Evolutionary conservation across 2,113 vertebrate species (phyloP).

Genomic region (Cichladusa arquata): DNA sequence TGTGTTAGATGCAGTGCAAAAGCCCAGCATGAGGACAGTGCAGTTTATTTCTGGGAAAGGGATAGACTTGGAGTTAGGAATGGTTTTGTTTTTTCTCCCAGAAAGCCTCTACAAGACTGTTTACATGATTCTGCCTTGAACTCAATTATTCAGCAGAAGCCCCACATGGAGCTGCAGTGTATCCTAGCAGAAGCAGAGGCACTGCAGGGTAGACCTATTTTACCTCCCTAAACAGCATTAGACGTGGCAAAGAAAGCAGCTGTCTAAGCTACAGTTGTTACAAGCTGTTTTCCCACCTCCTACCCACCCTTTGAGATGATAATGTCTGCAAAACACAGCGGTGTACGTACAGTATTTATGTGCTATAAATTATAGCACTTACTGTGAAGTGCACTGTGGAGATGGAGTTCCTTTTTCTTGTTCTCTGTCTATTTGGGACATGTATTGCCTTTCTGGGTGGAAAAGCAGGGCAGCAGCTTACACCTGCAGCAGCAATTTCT

Average conservation of each 20-base stretch:
- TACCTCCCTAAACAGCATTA: conserved; percentile 33
- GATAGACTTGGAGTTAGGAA: neutral
- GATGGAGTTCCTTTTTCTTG: neutral
- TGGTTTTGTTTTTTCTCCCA: neutral
- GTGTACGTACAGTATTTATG: conserved; percentile 8
- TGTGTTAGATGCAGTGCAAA: neutral
- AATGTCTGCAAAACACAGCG: conserved; percentile 1
- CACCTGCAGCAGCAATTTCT: conserved; percentile 5
- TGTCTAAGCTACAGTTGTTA: conserved; percentile 39
- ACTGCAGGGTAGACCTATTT: conserved; percentile 17
- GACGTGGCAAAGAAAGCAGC: neutral
- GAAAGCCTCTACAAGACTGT: neutral
- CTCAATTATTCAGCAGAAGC: conserved; percentile 36
- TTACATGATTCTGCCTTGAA: neutral
- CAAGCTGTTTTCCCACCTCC: conserved; percentile 39
- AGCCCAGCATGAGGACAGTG: neutral
- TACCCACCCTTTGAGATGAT: conserved; percentile 46
- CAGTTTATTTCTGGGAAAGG: neutral
- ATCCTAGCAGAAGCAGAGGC: neutral
- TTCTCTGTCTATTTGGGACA: neutral
- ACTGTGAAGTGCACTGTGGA: neutral
- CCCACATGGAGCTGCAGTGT: neutral
- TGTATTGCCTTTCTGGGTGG: neutral
- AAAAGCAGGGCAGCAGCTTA: neutral
- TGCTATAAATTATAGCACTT: conserved; percentile 11